Evolutionary conservation across 2,113 vertebrate genomes (phyloP).

Genomic region (Corythornis madagascariensis): DNA sequence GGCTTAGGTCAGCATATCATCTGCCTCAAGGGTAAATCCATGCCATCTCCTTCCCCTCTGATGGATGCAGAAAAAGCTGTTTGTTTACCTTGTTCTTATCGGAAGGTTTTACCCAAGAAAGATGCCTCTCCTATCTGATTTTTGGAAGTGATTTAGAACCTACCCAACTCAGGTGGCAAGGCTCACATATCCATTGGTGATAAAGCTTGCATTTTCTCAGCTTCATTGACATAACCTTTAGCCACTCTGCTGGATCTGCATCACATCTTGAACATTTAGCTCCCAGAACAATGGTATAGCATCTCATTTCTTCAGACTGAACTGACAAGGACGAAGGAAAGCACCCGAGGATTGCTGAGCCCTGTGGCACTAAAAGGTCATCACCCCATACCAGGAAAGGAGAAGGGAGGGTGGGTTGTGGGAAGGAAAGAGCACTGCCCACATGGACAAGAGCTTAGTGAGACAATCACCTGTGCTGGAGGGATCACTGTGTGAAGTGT

Average conservation of each 20-base stretch:
- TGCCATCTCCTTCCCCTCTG: slow-evolving; percentile 7
- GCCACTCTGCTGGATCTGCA: not conserved
- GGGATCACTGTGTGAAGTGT: not conserved
- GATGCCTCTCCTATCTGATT: not conserved
- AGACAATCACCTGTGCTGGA: not conserved
- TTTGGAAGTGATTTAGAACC: not conserved
- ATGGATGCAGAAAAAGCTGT: not conserved
- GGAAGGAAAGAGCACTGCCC: not conserved
- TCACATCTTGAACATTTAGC: fast-evolving
- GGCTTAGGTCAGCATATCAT: slow-evolving; percentile 50
- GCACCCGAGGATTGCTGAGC: not conserved
- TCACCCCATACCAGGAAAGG: fast-evolving
- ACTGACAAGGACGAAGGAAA: not conserved
- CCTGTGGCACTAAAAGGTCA: fast-evolving
- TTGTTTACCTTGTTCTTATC: not conserved
- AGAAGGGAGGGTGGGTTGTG: not conserved
- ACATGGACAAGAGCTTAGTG: not conserved
- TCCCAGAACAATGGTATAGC: not conserved
- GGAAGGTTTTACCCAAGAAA: not conserved
- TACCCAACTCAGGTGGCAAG: not conserved
- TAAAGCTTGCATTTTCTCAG: not conserved
- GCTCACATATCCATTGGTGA: not conserved
- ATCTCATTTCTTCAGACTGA: not conserved
- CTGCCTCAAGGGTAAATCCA: slow-evolving; percentile 65
- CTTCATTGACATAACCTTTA: not conserved